Conservation (phyloP, 1,140 invertebrate genomes). For the Habropoda laboriosa region DNA sequence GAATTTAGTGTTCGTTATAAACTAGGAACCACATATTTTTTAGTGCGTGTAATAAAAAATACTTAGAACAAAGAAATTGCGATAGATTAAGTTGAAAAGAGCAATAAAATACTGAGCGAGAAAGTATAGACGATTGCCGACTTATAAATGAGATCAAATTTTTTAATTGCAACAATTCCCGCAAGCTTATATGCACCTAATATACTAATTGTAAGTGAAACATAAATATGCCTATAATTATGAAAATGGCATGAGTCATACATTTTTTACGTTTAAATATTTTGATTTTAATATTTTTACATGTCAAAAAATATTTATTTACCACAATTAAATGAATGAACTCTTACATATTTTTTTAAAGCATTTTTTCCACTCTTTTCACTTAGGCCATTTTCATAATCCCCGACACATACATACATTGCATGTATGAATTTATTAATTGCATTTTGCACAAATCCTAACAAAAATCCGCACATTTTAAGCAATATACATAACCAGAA, state of each 20-base stretch:
- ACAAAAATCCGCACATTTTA: neutral
- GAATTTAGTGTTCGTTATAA: neutral
- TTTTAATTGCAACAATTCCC: neutral
- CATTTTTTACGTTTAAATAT: neutral
- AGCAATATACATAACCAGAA: neutral
- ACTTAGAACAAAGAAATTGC: neutral
- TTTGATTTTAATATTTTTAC: no score
- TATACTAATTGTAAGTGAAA: no score
- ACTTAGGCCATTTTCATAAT: no score
- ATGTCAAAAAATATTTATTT: no score
- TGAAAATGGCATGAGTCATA: no score
- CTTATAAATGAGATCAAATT: conserved; percentile 23
- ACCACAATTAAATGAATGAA: no score
- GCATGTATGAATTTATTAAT: no score
- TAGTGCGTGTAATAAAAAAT: neutral
- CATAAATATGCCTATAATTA: no score
- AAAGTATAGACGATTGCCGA: neutral
- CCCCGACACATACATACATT: no score
- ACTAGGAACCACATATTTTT: neutral
- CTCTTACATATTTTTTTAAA: no score
- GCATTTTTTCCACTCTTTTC: no score
- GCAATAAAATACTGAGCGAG: neutral
- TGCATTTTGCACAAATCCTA: neutral
- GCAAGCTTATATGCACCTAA: neutral
- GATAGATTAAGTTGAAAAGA: neutral